A percentile compares a stretch with the other conserved stretches of the same genome.
These are phyloP conservation scores for Trigoniulus corallinus DNA, from an alignment of 1,140 invertebrate genomes.

Conservation along the genomic window DNA sequence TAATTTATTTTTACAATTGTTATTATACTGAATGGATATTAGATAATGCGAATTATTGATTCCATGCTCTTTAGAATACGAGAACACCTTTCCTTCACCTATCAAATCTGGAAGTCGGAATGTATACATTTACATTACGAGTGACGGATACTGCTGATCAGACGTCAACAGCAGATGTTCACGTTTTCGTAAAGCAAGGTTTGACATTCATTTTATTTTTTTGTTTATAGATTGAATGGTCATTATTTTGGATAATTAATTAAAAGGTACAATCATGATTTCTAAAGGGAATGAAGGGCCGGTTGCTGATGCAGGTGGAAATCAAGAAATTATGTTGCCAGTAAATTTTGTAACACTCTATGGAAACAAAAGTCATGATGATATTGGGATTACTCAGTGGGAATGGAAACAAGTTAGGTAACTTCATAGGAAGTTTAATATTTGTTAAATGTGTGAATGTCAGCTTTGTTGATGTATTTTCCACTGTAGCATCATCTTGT, in stretches of 20 bases:
- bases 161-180: slow-evolving; percentile 65
- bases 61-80: slow-evolving; percentile 40
- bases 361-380: slow-evolving; percentile 64
- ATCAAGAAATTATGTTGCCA: slow-evolving; percentile 55
- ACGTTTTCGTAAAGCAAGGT: slow-evolving; percentile 81
- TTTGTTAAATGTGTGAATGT: no score
- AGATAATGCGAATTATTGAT: no score
- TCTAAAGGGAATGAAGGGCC: slow-evolving; percentile 20
- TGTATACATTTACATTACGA: slow-evolving; percentile 84
- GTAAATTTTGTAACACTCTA: slow-evolving; percentile 58
- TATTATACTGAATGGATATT: no score
- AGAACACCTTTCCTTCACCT: slow-evolving; percentile 69
- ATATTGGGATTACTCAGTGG: slow-evolving; percentile 62
- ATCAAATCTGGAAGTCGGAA: slow-evolving; percentile 77
- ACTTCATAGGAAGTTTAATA: slow-evolving; percentile 1
- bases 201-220: slow-evolving; percentile 16
- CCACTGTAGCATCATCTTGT: no score
- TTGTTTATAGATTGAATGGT: no score
- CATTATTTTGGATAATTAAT: neutral
- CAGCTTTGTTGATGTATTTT: no score
- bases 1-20: no score
- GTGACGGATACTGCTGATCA: slow-evolving; percentile 80
- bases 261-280: neutral
- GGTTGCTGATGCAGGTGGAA: slow-evolving; percentile 36
- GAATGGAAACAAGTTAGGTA: slow-evolving; percentile 62